Base-by-base conservation (phyloP, 2,888 invertebrate species). In the Dioctria rufipes region DNA sequence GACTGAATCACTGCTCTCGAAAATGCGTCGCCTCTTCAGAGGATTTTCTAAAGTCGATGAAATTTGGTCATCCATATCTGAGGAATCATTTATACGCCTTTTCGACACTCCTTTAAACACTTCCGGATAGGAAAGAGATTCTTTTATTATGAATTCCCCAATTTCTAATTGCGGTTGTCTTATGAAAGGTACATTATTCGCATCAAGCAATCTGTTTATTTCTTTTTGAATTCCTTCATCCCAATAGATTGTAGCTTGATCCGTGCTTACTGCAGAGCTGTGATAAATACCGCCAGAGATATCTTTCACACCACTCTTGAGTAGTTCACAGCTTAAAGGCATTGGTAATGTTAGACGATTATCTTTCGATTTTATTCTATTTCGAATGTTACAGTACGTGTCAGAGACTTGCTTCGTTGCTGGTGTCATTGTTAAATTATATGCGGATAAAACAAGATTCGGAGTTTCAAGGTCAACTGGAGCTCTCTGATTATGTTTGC, bases 391-490 rank as follows among this genome's bases (percentile, higher is more conserved):
- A 51, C 87, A 87, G 78, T 88, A 88, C 0, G 85, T 85, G 77
- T 87, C 88, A 0, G 88, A 86, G 4, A 89, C 82, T 11, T 85
- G 84, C 78, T 87, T 87, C 0, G 86, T 86, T 0, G 88, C 85
- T 0, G 89, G 88, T 3, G 88, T 86, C 88, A 89, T 88, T 0
- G 89, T 88, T 1, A 86, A 84, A 39, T 87, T 87, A 54, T 87
- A 89, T 0, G 89, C 88, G 0, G 86, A 85, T n/a, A 89, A 65
- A 8, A 89, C 86, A 37, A 86, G 81, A 60, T 84, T 86, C 3
- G 87, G 85, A 0, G 87, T 87, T 60, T 88, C 86, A 40, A 86
- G 81, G 51, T 85, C 84, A 3, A 81, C 71, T 25, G 25, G 25
- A 5, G 54, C 78, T 37, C 43, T 3, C 13, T 63, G 58, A 80